A percentile compares a stretch with the other conserved stretches of the same genome.
Evolutionary conservation across 1,140 invertebrate species (phyloP).

Genomic region (Drosophila tani): DNA sequence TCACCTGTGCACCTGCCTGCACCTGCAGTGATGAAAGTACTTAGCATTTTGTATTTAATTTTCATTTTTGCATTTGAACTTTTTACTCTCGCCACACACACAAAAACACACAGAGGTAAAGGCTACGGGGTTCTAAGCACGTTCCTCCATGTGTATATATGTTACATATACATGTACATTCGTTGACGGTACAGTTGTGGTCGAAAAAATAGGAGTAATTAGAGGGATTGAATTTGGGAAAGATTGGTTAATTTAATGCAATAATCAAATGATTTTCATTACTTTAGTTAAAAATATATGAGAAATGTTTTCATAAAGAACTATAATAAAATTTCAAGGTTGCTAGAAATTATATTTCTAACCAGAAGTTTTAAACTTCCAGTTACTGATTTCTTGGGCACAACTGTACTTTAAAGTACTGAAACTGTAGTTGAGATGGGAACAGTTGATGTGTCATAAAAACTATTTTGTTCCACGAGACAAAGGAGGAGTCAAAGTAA

Average conservation of each 20-base stretch:
- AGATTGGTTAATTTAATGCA: too few species aligned
- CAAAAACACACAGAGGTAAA: conserved; percentile 23
- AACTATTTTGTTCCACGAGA: conserved; percentile 62
- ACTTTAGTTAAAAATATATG: too few species aligned
- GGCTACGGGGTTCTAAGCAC: conserved; percentile 24
- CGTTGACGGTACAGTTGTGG: background rate
- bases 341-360: too few species aligned
- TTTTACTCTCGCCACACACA: conserved; percentile 47
- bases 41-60: conserved; percentile 82
- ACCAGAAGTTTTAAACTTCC: too few species aligned
- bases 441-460: conserved; percentile 80
- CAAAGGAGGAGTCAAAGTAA: conserved; percentile 56
- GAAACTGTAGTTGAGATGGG: background rate
- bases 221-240: too few species aligned
- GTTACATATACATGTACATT: background rate
- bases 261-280: background rate
- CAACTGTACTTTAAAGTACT: background rate
- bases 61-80: conserved; percentile 81
- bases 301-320: too few species aligned
- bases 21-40: conserved; percentile 50
- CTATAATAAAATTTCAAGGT: too few species aligned
- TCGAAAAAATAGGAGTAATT: background rate
- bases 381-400: background rate
- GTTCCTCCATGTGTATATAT: conserved; percentile 1
- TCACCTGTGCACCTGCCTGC: conserved; percentile 8